Conservation (phyloP, 1,140 invertebrate species). For the Apis cerana region DNA sequence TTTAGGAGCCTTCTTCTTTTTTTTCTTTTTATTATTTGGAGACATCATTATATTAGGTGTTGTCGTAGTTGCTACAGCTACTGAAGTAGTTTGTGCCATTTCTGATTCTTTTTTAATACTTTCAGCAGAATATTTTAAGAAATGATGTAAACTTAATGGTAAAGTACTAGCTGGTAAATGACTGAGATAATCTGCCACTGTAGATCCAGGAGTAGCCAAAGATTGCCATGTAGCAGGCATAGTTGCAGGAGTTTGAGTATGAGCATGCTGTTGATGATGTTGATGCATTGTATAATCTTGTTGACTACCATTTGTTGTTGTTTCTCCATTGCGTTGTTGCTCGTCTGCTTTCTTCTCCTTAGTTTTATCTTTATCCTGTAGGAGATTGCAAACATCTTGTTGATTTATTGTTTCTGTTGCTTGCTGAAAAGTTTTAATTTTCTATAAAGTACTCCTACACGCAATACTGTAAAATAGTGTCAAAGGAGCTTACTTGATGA, state of each 20-base stretch:
- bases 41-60: constrained; percentile 80
- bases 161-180: constrained; percentile 87
- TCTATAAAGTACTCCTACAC: not conserved
- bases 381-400: constrained; percentile 78
- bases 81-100: constrained; percentile 83
- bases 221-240: constrained; percentile 87
- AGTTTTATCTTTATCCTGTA: constrained; percentile 79
- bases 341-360: constrained; percentile 78
- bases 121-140: constrained; percentile 91
- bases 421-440: constrained; percentile 54
- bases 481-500: constrained; percentile 73
- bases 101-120: constrained; percentile 88
- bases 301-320: constrained; percentile 73
- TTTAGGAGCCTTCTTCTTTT: constrained; percentile 90
- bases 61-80: constrained; percentile 81
- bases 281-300: constrained; percentile 80
- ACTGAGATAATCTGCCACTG: constrained; percentile 91
- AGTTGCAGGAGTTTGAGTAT: constrained; percentile 79
- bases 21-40: constrained; percentile 87
- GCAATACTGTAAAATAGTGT: not conserved
- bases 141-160: constrained; percentile 90
- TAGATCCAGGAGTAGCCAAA: constrained; percentile 87
- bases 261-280: constrained; percentile 80
- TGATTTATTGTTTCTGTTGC: constrained; percentile 77
- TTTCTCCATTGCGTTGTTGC: constrained; percentile 71